Evolutionary conservation across 92 coral and sea anemone genomes (phyloP), one percentile per base, ranked within the genome.

Genomic region (Porites divaricata): DNA sequence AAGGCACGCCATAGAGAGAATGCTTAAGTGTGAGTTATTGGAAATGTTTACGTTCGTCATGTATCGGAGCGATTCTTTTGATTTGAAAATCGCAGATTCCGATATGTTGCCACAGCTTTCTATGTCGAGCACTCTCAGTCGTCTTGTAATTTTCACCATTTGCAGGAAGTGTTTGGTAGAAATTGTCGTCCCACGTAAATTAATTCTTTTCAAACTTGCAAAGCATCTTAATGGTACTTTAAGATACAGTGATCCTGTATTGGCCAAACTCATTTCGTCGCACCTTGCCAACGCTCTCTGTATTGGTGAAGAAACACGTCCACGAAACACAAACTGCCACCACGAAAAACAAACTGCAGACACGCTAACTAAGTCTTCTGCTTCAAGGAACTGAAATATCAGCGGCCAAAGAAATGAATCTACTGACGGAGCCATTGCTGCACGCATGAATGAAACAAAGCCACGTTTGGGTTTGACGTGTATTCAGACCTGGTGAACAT

Each of bases 141-240:
- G 49, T 8, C 25, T 75, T 24, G 67, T 66, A 23, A 21, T 13
- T 49, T 19, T 66, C 56, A 75, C 67, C 56, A 75, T 35, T 35
- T 56, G 56, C 3, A 75, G 79, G 13, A 75, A 75, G 56, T 59
- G 66, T 15, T 75, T 75, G 11, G 79, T 8, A 23, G 79, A 54
- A 23, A 75, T 75, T 15, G 66, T 12, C 9, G 67, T 75, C 67
- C 67, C 26, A 19, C 57, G 24, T 49, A 28, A 56, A 66, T 54
- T 75, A 15, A 74, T 56, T 12, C 16, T 20, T 10, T 57, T 75
- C 7, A 9, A 7, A 52, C 56, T 19, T 23, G 51, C 65, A 23
- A 75, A 75, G 79, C 56, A 75, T 56, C 24, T 25, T 19, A 75
- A 66, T n/a, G 66, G 79, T 41, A 69, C 74, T 75, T 74, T 74